Evolutionary conservation across 2,113 vertebrate species (phyloP), one percentile per base, ranked within the genome.

Genomic region (Brachyhypopomus occidentalis): DNA sequence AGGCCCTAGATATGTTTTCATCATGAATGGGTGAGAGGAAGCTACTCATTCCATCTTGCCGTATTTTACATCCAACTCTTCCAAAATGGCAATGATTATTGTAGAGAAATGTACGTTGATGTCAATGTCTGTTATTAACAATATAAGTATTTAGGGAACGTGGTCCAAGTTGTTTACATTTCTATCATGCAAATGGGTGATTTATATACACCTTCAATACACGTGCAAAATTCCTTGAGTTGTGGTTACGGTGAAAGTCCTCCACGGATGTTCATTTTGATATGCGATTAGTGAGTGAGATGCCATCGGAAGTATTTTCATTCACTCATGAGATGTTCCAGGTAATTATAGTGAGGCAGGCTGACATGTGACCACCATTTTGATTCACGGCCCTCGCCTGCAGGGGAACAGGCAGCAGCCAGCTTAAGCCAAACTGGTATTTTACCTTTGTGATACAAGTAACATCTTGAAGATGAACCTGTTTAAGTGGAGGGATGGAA

Each of bases 21-120:
- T 84, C 77, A 86, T 85, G 66, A 89, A 85, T 20, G 84, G 69
- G 81, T 87, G 80, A 89, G 83, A 72, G 60, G 30, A 48, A 45
- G 17, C 23, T 1, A 16, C 45, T 79, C 5, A 79, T 41, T 6
- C 9, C 41, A 6, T 41, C 9, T 41, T 41, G 41, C 5, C 41
- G 11, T 14, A 14, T n/a, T 5, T 48, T 73, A 19, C 48, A 27
- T 34, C 23, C 22, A 25, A 12, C 60, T 27, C 2, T 14, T 3
- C 27, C 63, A 19, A 66, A 66, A 23, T 5, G 14, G 27, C 36
- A 8, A 20, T 36, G 45, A 14, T 41, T 41, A 19, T 27, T 27
- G 62, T 0, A 27, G 22, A 27, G 30, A 30, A 30, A 30, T 30
- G 3, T 30, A 30, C 3, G 30, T 1, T 30, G 30, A 30, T 3